Evolutionary conservation across 2,797 vertebrate genomes (phyloP), one percentile per base, ranked within the genome.

Genomic region (Trachops cirrhosus): DNA sequence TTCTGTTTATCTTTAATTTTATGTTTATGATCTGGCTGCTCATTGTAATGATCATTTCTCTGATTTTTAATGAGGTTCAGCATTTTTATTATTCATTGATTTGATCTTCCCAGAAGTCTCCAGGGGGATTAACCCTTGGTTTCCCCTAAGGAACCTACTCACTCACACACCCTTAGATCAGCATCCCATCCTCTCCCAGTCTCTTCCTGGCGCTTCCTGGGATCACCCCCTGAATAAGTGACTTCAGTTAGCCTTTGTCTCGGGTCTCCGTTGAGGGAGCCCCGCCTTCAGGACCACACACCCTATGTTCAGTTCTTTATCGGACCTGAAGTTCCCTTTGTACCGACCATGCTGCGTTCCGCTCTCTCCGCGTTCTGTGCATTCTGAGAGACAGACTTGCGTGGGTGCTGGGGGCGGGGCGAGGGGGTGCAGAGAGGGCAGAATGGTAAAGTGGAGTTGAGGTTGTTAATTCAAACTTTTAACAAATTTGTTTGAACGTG

Each of bases 401-500:
- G 3, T 29, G 3, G 7, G 24, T 15, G 11, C 6, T 9, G 54
- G 21, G 21, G 21, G 21, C 3, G 52, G 52, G 22, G 54, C 1
- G 44, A 9, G 44, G 44, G 9, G 9, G n/a, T n/a, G n/a, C n/a
- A n/a, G n/a, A n/a, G 2, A 8, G 52, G 9, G 24, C 9, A 7
- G 67, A 50, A 77, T 18, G 48, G 3, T 22, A 32, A 77, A 34
- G 46, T 50, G 32, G 32, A 77, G 7, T 3, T 22, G 18, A 50
- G 19, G 46, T 34, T n/a, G 46, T 14, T n/a, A 1, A 77, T 50
- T 77, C 18, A 50, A 50, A 50, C 44, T 84, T 59, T 37, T 74
- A 84, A 18, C 39, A 91, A 44, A 77, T 59, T 29, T 73, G 2
- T 95, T 54, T 71, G 64, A 86, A 78, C 50, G 16, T 93, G 29